Conservation (phyloP, 1,140 invertebrate genomes). For the Tetranychus urticae region DNA sequence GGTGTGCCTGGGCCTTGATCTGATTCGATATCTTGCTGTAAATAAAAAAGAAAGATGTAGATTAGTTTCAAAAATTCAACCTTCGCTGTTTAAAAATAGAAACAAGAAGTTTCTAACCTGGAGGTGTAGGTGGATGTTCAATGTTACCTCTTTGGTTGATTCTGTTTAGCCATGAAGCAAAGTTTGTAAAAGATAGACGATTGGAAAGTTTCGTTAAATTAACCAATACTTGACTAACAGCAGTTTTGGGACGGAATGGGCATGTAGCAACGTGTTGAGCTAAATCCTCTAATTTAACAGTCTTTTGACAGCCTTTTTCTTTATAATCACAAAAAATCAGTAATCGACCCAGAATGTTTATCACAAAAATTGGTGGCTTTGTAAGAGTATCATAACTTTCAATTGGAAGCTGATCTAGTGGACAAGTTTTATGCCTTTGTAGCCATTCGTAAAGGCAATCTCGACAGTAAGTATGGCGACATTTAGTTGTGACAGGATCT, state of each 20-base stretch:
- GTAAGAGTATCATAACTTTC: neutral
- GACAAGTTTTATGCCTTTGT: neutral
- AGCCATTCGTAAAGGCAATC: neutral
- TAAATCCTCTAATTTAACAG: neutral
- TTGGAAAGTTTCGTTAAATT: neutral
- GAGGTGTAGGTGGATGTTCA: too few relatives aligned
- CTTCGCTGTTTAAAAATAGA: too few relatives aligned
- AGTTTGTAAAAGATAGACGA: neutral
- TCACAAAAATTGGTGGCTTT: neutral
- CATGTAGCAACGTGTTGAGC: neutral
- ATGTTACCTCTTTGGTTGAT: too few relatives aligned
- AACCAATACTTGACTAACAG: neutral
- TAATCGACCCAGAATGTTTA: neutral
- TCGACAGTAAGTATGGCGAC: neutral
- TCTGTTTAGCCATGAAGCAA: too few relatives aligned
- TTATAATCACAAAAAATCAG: constrained; percentile 1
- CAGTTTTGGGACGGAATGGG: neutral
- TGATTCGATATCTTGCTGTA: too few relatives aligned
- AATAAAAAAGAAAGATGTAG: too few relatives aligned
- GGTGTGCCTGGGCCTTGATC: too few relatives aligned
- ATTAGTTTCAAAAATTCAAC: too few relatives aligned
- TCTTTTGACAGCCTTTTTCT: constrained; percentile 1
- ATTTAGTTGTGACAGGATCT: neutral
- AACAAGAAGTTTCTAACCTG: too few relatives aligned
- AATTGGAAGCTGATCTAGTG: neutral